A percentile compares a stretch with the other conserved stretches of the same genome.
These are phyloP conservation scores for Micropoecilia bifurca DNA, from an alignment of 2,797 vertebrate genomes.

Conservation along the genomic window DNA sequence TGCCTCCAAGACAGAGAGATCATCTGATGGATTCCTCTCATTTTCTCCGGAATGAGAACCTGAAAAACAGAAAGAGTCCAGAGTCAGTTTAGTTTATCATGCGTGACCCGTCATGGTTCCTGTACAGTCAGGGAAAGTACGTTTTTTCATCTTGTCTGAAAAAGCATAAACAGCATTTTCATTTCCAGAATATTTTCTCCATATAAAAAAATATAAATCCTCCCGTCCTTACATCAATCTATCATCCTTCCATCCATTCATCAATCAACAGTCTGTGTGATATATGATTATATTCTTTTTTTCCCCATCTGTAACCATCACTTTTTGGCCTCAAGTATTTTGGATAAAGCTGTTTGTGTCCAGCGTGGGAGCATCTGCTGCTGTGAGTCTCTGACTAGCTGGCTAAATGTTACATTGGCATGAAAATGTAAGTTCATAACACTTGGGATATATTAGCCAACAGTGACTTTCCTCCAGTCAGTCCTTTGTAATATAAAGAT, in stretches of 20 bases:
- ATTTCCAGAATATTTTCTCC: background rate
- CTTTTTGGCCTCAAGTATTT: background rate
- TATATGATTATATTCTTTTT: background rate
- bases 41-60: conserved; percentile 84
- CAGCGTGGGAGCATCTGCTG: background rate
- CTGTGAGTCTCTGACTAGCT: background rate
- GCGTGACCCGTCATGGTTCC: background rate
- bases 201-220: background rate
- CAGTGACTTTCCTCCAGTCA: no score
- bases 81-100: conserved; percentile 26
- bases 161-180: background rate
- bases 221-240: background rate
- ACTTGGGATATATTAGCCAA: no score
- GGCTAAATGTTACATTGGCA: no score
- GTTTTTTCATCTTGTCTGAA: background rate
- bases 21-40: conserved; percentile 41
- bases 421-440: no score
- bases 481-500: no score
- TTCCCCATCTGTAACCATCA: background rate
- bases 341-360: background rate
- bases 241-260: background rate
- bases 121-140: background rate
- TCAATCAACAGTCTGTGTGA: background rate
- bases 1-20: conserved; percentile 37
- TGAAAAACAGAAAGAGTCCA: conserved; percentile 52